Evolutionary conservation across 2,888 invertebrate genomes (phyloP), one percentile per base, ranked within the genome.

Genomic region (Sinodicranocentrus sp.): DNA sequence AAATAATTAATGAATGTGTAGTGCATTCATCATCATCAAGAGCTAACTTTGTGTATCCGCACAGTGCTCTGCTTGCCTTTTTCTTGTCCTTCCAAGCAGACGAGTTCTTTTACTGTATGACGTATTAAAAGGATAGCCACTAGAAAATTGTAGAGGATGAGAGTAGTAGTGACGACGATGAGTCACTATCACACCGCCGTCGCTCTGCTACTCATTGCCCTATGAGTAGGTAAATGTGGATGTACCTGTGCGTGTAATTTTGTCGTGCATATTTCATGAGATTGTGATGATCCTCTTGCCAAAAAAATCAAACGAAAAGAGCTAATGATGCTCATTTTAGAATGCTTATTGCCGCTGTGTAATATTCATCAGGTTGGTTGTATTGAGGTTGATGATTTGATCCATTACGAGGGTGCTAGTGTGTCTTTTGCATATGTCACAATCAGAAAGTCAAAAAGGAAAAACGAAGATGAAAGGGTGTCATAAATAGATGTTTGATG

Each of bases 31-130:
- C 63, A 63, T 28, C 63, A 63, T 63, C 63, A 3, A 21, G 15
- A 10, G 6, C 21, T 21, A 17, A 13, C 17, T 5, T 23, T 57
- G 5, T 57, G 13, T 21, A 21, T 8, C 8, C 6, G 57, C 52
- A 10, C 23, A 3, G 57, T 21, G 19, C 23, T 57, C 23, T 21
- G 19, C 17, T 33, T 33, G 63, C 33, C 63, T 33, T 28, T 39
- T 43, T 28, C 63, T 63, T 67, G 67, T 67, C 67, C 67, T 67
- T 67, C 67, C 63, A 33, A 67, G 44, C 67, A 67, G 67, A 44
- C 67, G 25, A 67, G 67, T 67, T 43, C 44, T 63, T 17, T 33
- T n/a, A 33, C n/a, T n/a, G n/a, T 21, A 5, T 63, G 63, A 63
- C 63, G 63, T 63, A 63, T 63, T 8, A 57, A 57, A 48, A 48